Conservation (phyloP, 2,888 invertebrate genomes). For the Eupithecia subfuscata region DNA sequence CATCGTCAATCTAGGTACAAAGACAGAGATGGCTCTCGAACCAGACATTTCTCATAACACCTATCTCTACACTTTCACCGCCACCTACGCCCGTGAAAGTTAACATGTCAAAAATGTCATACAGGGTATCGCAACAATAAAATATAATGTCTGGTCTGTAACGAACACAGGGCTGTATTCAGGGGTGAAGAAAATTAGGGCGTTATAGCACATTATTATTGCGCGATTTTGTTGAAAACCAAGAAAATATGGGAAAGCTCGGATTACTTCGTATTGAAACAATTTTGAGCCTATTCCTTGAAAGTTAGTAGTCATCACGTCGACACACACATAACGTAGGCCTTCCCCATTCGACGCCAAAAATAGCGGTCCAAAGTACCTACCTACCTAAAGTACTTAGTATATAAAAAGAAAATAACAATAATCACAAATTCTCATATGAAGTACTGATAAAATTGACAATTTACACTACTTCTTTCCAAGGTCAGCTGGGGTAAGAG, state of each 20-base stretch:
- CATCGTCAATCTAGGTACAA: neutral
- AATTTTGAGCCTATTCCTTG: neutral
- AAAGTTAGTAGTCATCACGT: neutral
- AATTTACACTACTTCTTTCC: neutral
- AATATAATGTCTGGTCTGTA: conserved; percentile 53
- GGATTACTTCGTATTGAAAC: neutral
- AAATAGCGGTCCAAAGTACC: neutral
- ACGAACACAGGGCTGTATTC: conserved; percentile 44
- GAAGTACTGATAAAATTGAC: neutral
- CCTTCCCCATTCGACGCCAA: neutral
- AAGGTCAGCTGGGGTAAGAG: neutral
- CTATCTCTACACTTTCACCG: conserved; percentile 39
- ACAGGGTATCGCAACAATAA: conserved; percentile 47
- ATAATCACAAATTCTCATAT: neutral
- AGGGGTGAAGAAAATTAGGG: neutral
- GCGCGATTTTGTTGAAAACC: neutral
- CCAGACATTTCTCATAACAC: conserved; percentile 17
- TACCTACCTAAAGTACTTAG: no score
- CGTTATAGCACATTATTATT: neutral
- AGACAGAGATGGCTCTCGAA: neutral
- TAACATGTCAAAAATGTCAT: conserved; percentile 53
- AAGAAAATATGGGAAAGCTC: neutral
- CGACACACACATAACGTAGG: neutral
- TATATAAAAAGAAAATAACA: neutral
- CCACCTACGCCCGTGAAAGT: conserved; percentile 44